Evolutionary conservation across 2,888 invertebrate genomes (phyloP).

Genomic region (Helicoverpa assulta): DNA sequence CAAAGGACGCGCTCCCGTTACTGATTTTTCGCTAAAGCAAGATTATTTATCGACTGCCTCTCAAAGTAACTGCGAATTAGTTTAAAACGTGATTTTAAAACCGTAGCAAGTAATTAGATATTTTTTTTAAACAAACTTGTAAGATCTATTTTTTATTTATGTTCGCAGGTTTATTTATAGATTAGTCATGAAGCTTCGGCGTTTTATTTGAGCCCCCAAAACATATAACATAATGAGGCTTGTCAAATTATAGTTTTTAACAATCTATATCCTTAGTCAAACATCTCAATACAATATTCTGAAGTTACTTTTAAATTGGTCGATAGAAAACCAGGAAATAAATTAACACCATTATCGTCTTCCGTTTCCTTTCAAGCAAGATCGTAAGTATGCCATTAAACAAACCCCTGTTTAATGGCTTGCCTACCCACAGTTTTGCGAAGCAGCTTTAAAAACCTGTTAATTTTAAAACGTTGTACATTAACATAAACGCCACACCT

Average conservation of each 20-base stretch:
- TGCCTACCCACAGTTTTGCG: background rate
- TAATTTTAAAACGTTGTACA: background rate
- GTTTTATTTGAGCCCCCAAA: no score
- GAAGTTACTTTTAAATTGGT: background rate
- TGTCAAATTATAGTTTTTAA: no score
- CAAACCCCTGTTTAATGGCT: background rate
- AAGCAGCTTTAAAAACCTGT: background rate
- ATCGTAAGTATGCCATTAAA: background rate
- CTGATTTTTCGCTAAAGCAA: conserved; percentile 40
- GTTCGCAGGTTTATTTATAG: no score
- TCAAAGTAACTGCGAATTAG: conserved; percentile 24
- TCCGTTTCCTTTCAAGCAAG: background rate
- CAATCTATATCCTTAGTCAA: no score
- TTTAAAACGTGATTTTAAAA: conserved; percentile 17
- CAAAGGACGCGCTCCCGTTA: conserved; percentile 58
- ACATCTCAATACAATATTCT: background rate
- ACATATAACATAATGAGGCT: no score
- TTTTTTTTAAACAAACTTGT: no score
- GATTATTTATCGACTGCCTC: conserved; percentile 45
- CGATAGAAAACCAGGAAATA: background rate
- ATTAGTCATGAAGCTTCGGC: no score
- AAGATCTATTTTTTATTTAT: no score
- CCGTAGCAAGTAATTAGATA: conserved; percentile 17
- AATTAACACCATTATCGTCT: background rate
- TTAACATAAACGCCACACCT: background rate